Conservation (phyloP, 2,113 vertebrate species). For the Ammodramus savannarum region DNA sequence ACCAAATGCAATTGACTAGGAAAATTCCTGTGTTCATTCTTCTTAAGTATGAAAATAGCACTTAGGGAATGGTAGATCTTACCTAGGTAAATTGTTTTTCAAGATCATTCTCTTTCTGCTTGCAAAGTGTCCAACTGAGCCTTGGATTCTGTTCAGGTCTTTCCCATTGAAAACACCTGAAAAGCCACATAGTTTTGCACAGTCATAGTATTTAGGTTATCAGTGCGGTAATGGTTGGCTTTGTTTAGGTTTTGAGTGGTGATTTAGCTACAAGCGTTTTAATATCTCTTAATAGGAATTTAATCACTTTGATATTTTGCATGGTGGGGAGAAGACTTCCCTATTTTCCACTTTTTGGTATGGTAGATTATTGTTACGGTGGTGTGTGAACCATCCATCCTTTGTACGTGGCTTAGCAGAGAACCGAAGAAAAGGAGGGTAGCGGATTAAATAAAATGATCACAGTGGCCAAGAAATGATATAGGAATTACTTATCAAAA, state of each 20-base stretch:
- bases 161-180: conserved; percentile 46
- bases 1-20: conserved; percentile 43
- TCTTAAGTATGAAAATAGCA: conserved; percentile 36
- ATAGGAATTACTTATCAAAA: conserved; percentile 99
- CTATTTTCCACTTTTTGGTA: conserved; percentile 78
- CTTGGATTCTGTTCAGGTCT: conserved; percentile 43
- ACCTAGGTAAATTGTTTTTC: conserved; percentile 43
- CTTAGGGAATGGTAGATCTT: conserved; percentile 36
- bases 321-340: conserved; percentile 58
- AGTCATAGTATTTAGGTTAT: background rate
- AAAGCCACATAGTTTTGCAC: conserved; percentile 35
- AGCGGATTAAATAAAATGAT: conserved; percentile 99
- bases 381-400: conserved; percentile 83
- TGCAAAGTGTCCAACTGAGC: conserved; percentile 30
- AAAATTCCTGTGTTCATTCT: conserved; percentile 51
- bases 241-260: conserved; percentile 66
- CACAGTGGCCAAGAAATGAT: conserved; percentile 99
- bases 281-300: conserved; percentile 74
- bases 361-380: conserved; percentile 83
- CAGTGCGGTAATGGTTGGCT: conserved; percentile 43
- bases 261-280: conserved; percentile 59
- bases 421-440: conserved; percentile 83
- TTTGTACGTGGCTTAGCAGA: conserved; percentile 97
- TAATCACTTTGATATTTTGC: conserved; percentile 78
- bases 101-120: background rate